phyloP scores from a whole-genome alignment of 2,888 invertebrate species.

The Lottia scabra region DNA sequence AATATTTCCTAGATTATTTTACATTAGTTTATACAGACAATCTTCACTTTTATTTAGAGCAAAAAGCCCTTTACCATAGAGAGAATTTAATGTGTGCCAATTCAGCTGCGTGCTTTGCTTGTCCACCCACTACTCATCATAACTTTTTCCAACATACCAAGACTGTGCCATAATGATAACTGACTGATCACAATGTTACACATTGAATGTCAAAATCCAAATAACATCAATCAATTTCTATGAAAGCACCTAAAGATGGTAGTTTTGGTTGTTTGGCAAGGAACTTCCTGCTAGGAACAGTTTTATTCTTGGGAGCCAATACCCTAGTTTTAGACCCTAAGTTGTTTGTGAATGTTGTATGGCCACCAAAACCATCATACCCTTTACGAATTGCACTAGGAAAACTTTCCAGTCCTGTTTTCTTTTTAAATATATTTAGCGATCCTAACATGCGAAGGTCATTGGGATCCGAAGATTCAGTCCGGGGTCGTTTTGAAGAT shows the following conservation, averaged over 20 bases:
- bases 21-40: too few relatives aligned
- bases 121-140: too few relatives aligned
- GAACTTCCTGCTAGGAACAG: neutral
- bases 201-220: neutral
- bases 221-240: neutral
- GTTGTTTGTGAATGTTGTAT: slow-evolving; percentile 48
- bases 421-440: slow-evolving; percentile 55
- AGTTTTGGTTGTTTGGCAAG: neutral
- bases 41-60: too few relatives aligned
- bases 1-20: too few relatives aligned
- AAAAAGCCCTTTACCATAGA: too few relatives aligned
- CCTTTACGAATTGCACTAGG: slow-evolving; percentile 48
- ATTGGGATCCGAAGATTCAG: slow-evolving; percentile 28
- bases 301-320: neutral
- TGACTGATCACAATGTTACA: too few relatives aligned
- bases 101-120: too few relatives aligned
- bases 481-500: slow-evolving; percentile 27
- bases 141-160: too few relatives aligned
- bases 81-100: too few relatives aligned
- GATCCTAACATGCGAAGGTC: slow-evolving; percentile 28
- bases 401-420: slow-evolving; percentile 28
- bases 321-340: slow-evolving; percentile 19
- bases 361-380: slow-evolving; percentile 58
- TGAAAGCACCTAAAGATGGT: neutral
- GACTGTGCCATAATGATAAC: too few relatives aligned